Evolutionary conservation across 2,888 invertebrate species (phyloP).

Genomic region (Sialis fuliginosa): DNA sequence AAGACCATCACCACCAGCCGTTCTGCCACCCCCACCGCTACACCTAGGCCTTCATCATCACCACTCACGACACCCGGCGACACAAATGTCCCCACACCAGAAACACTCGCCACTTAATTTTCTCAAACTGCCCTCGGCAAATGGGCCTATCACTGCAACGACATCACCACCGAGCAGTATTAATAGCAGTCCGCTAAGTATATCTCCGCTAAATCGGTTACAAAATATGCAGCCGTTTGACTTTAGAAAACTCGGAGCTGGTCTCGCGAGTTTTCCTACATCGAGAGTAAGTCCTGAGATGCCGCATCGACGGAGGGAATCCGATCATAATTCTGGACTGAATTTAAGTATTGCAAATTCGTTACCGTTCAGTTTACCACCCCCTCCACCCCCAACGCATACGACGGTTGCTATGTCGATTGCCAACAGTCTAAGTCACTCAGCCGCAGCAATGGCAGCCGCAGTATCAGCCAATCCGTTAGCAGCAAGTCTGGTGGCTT

Average conservation of each 20-base stretch:
- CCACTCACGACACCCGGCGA: conserved; percentile 13
- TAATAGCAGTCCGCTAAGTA: conserved; percentile 41
- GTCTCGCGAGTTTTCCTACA: conserved; percentile 35
- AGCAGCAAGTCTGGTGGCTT: conserved; percentile 42
- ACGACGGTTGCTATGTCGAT: conserved; percentile 32
- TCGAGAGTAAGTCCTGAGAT: conserved; percentile 25
- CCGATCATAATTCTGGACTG: conserved; percentile 28
- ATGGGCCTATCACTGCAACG: conserved; percentile 34
- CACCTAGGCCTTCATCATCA: conserved; percentile 15
- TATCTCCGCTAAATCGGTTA: conserved; percentile 69
- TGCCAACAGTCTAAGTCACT: conserved; percentile 36
- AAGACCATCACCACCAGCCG: conserved; percentile 42
- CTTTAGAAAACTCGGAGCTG: conserved; percentile 60
- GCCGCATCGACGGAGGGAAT: conserved; percentile 28
- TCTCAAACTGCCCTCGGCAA: conserved; percentile 26
- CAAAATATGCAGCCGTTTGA: conserved; percentile 95
- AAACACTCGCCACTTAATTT: conserved; percentile 25
- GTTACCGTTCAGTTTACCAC: conserved; percentile 41
- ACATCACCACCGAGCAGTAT: conserved; percentile 40
- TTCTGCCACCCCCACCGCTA: conserved; percentile 28
- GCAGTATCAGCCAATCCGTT: conserved; percentile 37
- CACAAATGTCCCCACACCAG: conserved; percentile 29
- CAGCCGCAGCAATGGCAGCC: conserved; percentile 46
- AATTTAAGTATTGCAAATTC: conserved; percentile 40
- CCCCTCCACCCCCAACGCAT: conserved; percentile 39